Evolutionary conservation across 2,888 invertebrate species (phyloP).

Genomic region (Aleiodes testaceus): DNA sequence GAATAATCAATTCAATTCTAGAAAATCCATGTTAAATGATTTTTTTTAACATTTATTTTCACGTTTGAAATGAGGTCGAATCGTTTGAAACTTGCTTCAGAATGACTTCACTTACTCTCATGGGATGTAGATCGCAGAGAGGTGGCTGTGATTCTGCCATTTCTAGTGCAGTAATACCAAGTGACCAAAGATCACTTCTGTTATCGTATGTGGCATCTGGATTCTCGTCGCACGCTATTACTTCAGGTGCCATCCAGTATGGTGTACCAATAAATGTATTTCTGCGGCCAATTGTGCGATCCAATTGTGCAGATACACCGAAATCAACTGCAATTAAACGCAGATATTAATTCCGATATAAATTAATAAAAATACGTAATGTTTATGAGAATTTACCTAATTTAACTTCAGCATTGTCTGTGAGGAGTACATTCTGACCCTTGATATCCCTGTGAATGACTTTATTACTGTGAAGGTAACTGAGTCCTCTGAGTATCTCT

Average conservation of each 20-base stretch:
- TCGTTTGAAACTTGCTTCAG: slow-evolving; percentile 15
- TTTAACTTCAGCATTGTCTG: slow-evolving; percentile 99
- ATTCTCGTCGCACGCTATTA: slow-evolving; percentile 99
- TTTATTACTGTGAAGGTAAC: slow-evolving; percentile 98
- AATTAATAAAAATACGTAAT: not conserved
- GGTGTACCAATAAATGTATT: slow-evolving; percentile 99
- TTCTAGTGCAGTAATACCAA: slow-evolving; percentile 98
- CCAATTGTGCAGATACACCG: slow-evolving; percentile 99
- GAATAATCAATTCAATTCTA: slow-evolving; percentile 1
- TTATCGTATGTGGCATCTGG: slow-evolving; percentile 99
- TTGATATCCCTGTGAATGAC: slow-evolving; percentile 99
- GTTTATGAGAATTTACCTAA: slow-evolving; percentile 78
- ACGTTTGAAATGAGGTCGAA: slow-evolving; percentile 22
- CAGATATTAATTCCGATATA: not conserved
- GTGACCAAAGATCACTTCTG: slow-evolving; percentile 92
- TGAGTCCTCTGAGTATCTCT: slow-evolving; percentile 94
- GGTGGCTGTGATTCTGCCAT: slow-evolving; percentile 99
- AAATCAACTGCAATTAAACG: slow-evolving; percentile 86
- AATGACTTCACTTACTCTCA: slow-evolving; percentile 78
- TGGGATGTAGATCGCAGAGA: slow-evolving; percentile 99
- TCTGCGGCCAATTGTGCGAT: slow-evolving; percentile 97
- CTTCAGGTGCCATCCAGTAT: slow-evolving; percentile 99
- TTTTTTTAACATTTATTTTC: slow-evolving; percentile 9
- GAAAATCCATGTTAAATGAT: not conserved
- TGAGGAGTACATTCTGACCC: slow-evolving; percentile 98